Conservation (phyloP, 2,797 vertebrate species). For the Eulemur coronatus region DNA sequence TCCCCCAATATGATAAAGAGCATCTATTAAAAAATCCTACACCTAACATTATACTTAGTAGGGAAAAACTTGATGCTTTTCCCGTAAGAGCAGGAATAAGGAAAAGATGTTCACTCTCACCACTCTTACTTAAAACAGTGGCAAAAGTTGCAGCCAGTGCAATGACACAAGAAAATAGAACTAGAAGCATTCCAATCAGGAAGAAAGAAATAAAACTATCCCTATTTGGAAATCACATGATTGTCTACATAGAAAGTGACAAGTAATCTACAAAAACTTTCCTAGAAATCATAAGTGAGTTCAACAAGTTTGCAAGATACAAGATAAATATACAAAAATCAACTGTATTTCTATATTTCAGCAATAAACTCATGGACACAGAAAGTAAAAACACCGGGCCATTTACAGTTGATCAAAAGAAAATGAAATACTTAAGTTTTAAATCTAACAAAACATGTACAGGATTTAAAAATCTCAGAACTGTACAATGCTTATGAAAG, state of each 20-base stretch:
- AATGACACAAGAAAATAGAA: neutral
- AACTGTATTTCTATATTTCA: neutral
- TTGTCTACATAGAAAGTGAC: neutral
- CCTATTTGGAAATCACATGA: neutral
- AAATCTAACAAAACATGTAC: neutral
- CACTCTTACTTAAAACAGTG: neutral
- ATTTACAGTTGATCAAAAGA: neutral
- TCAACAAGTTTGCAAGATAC: neutral
- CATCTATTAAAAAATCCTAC: neutral
- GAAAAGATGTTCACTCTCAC: neutral
- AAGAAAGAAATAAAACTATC: neutral
- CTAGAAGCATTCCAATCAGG: neutral
- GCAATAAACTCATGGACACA: neutral
- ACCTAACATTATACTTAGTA: neutral
- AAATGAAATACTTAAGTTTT: neutral
- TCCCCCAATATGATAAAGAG: neutral
- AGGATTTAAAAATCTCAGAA: neutral
- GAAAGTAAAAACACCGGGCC: neutral
- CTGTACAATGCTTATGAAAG: neutral
- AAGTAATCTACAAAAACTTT: neutral
- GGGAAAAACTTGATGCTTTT: neutral
- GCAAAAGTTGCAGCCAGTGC: neutral
- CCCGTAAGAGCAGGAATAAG: neutral
- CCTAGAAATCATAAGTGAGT: neutral
- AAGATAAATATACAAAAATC: neutral